phyloP scores from a whole-genome alignment of 92 coral and sea anemone species.

The Porites lobata region DNA sequence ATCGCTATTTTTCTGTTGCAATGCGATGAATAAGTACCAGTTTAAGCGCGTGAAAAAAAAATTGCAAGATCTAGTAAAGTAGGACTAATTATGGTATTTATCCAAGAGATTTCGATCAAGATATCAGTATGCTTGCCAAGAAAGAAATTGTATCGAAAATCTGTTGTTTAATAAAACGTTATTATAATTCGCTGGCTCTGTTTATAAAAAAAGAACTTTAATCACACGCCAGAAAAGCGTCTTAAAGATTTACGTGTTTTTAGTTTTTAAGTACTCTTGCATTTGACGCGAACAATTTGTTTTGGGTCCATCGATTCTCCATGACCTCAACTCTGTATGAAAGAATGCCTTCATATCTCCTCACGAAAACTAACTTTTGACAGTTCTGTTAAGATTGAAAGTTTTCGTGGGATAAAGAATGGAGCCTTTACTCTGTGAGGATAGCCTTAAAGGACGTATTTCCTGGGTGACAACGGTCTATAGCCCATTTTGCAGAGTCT shows the following conservation, averaged over 20 bases:
- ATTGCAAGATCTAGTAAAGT: background rate
- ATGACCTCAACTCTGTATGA: background rate
- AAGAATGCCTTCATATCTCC: background rate
- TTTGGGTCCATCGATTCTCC: background rate
- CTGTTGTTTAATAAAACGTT: background rate
- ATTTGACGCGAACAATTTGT: background rate
- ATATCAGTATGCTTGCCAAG: background rate
- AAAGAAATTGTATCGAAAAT: background rate
- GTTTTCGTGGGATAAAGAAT: background rate
- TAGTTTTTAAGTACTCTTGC: background rate
- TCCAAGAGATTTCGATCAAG: background rate
- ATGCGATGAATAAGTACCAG: background rate
- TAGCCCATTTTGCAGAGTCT: background rate
- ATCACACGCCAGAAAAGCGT: background rate
- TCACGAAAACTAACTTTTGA: background rate
- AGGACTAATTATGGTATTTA: background rate
- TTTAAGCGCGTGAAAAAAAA: background rate
- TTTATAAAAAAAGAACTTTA: background rate
- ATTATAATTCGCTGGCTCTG: slow-evolving; percentile 13
- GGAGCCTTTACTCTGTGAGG: background rate
- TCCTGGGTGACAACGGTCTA: background rate
- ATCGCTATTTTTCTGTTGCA: too few relatives aligned
- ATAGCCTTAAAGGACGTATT: background rate
- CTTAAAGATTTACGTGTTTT: background rate
- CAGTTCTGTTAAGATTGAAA: background rate